phyloP scores from a whole-genome alignment of 2,797 vertebrate genomes.

The Streptopelia turtur region DNA sequence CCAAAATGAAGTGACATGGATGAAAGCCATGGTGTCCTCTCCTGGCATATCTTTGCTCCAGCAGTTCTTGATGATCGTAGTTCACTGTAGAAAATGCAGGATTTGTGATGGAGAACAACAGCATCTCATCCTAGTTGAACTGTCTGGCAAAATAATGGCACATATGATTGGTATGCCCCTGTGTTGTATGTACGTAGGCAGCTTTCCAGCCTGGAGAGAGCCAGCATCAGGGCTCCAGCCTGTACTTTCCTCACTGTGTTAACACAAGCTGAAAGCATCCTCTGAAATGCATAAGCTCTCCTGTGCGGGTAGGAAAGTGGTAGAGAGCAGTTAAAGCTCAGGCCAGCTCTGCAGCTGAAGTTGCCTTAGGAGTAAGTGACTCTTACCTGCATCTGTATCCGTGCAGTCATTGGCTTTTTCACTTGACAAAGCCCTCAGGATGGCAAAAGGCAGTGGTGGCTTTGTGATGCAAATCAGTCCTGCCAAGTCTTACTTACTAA shows the following conservation, averaged over 20 bases:
- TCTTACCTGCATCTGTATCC: not conserved
- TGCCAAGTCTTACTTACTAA: not conserved
- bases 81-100: not conserved
- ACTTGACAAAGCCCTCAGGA: not conserved
- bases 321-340: not conserved
- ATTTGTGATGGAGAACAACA: not conserved
- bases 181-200: not conserved
- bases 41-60: not conserved
- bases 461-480: slow-evolving; percentile 29
- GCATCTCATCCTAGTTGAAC: not conserved
- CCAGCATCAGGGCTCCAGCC: not conserved
- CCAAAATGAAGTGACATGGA: not conserved
- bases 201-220: not conserved
- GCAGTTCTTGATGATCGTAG: not conserved
- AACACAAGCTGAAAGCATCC: not conserved
- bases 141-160: not conserved
- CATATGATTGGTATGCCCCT: not conserved
- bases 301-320: not conserved
- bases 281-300: not conserved
- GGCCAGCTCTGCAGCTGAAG: not conserved
- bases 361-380: not conserved
- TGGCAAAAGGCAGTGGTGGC: not conserved
- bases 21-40: not conserved
- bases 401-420: not conserved
- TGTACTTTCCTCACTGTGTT: not conserved